Conservation (phyloP, 2,113 vertebrate species). For the Oxyura jamaicensis region DNA sequence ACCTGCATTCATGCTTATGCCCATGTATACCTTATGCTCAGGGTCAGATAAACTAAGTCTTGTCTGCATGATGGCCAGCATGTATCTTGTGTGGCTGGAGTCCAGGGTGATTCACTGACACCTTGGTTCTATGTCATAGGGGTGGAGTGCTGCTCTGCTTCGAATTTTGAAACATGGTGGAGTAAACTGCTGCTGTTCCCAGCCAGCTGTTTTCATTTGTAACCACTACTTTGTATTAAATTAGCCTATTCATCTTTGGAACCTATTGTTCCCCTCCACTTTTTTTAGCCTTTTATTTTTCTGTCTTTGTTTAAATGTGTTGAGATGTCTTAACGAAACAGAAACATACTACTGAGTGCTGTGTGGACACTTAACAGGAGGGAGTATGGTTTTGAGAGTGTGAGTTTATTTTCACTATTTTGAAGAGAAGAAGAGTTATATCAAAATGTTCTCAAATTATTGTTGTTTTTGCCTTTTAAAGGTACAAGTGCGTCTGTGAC, state of each 20-base stretch:
- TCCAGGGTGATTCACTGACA: background rate
- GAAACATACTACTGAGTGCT: background rate
- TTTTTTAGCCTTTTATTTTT: background rate
- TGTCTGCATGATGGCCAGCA: background rate
- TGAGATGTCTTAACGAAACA: conserved; percentile 46
- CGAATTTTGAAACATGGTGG: background rate
- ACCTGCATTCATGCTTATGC: background rate
- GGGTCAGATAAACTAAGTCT: background rate
- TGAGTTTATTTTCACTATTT: conserved; percentile 8
- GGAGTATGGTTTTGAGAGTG: conserved; percentile 2
- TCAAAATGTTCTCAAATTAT: background rate
- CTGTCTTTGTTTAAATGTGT: conserved; percentile 26
- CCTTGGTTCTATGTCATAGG: background rate
- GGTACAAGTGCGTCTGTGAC: conserved; percentile 88
- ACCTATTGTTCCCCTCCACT: background rate
- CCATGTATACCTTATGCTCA: fast-evolving
- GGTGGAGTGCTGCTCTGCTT: conserved; percentile 11
- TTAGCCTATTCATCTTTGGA: conserved; percentile 49
- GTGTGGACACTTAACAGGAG: background rate
- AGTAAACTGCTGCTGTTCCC: background rate
- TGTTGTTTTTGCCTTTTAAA: conserved; percentile 59
- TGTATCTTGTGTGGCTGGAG: background rate
- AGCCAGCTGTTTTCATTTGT: conserved; percentile 38
- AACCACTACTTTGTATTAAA: conserved; percentile 6
- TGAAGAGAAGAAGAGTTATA: background rate